These are phyloP conservation scores for Aplocera efformata DNA, from an alignment of 2,888 invertebrate genomes.

Conservation along the genomic window DNA sequence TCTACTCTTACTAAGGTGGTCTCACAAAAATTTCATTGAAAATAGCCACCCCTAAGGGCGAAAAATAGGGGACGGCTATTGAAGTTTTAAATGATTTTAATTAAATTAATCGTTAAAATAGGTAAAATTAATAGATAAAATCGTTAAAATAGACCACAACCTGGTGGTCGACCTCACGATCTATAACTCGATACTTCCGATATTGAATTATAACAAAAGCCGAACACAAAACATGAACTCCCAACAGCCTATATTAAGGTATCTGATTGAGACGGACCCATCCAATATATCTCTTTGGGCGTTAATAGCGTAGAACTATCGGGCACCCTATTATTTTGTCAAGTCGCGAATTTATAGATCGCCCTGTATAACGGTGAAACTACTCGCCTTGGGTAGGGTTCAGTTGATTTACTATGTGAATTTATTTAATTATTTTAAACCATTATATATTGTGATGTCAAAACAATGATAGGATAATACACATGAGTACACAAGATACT, in stretches of 20 bases:
- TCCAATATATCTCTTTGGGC: slow-evolving; percentile 75
- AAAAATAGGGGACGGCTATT: no score
- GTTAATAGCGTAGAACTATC: slow-evolving; percentile 76
- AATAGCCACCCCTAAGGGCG: no score
- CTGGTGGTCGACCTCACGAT: background rate
- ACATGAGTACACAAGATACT: no score
- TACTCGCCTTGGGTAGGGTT: slow-evolving; percentile 21
- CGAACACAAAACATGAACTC: slow-evolving; percentile 19
- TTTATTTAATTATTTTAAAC: slow-evolving; percentile 26
- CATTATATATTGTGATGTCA: slow-evolving; percentile 6
- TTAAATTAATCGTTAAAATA: no score
- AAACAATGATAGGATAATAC: background rate
- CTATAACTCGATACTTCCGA: slow-evolving; percentile 6
- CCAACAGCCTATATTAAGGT: slow-evolving; percentile 57
- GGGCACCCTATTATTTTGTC: slow-evolving; percentile 78
- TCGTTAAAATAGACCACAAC: no score
- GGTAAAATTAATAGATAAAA: no score
- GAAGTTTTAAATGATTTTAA: no score
- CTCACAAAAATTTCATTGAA: no score
- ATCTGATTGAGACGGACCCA: slow-evolving; percentile 75
- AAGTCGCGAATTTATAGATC: slow-evolving; percentile 75
- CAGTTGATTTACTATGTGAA: slow-evolving; percentile 31
- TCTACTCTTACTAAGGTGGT: no score
- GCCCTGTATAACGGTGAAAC: slow-evolving; percentile 60
- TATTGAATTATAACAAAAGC: slow-evolving; percentile 9